Base-by-base conservation (phyloP, 2,888 invertebrate species). In the Drosophila mercatorum region DNA sequence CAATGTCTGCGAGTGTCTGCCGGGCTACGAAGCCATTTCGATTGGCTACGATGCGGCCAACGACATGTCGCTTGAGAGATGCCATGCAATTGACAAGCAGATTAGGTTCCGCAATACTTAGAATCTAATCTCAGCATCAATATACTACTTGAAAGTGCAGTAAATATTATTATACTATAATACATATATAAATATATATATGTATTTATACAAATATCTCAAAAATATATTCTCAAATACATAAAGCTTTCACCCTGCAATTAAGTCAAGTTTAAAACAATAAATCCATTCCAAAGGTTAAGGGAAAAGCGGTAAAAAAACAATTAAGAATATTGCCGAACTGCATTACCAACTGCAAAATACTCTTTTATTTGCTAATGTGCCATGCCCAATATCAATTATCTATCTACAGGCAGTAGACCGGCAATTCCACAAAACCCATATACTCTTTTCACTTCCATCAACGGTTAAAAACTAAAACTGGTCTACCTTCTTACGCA, bases 1-100 rank as follows among this genome's bases (percentile, higher is more conserved):
- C 26, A 70, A 87, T 46, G 59, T 51, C 2, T 91, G 93, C 69
- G 17, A 72, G 6, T 92, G 92, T 52, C 55, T 77, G 52, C 66
- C 81, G 1, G 89, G 89, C n/a, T 91, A 85, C 34, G 3, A 11
- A 11, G 0, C 10, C 26, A 11, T 36, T 36, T 0, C 11, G 2
- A 26, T 46, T 14, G 14, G 28, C 6, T 22, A 34, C 1, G 26
- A n/a, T 6, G 7, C 2, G 2, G 1, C 1, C 10, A 14, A 34
- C 12, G 0, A 14, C 6, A 3, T 38, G 26, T 1, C 0, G 7
- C 2, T 22, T 11, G 11, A 2, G 12, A 17, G 26, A 5, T 55
- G 53, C 12, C 11, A 52, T 1, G 11, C 49, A n/a, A 47, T 28
- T 14, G 14, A 12, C 10, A 4, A 11, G 2, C 0, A 1, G 31